These are phyloP conservation scores for Drosophila nigricruria DNA, from an alignment of 2,888 invertebrate genomes.

Conservation along the genomic window DNA sequence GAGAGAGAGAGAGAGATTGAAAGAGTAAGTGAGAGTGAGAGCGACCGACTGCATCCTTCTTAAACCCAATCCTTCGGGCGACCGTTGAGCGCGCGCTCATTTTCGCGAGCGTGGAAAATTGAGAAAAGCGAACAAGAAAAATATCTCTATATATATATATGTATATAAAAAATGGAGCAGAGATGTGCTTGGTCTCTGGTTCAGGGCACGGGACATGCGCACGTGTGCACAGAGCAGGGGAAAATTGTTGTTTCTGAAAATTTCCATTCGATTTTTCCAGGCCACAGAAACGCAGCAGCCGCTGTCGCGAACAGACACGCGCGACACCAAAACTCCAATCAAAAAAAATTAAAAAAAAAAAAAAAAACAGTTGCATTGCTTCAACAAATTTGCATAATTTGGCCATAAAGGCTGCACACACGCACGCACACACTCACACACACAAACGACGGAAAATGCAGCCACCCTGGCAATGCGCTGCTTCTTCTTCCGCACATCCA, in stretches of 20 bases:
- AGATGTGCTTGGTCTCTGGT: conserved; percentile 35
- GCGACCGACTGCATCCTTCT: conserved; percentile 16
- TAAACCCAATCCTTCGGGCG: conserved; percentile 31
- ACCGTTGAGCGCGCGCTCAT: conserved; percentile 62
- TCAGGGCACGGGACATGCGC: conserved; percentile 73
- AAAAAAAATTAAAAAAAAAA: not conserved
- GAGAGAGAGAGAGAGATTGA: not conserved
- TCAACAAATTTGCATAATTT: conserved; percentile 79
- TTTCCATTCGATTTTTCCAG: conserved; percentile 75
- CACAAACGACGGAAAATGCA: conserved; percentile 50
- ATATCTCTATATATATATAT: conserved; percentile 3
- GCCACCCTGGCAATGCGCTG: conserved; percentile 51
- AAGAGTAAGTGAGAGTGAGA: conserved; percentile 20
- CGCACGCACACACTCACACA: conserved; percentile 30
- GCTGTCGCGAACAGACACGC: conserved; percentile 66
- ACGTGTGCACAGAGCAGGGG: conserved; percentile 64
- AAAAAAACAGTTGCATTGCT: conserved; percentile 61
- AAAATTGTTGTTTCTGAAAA: conserved; percentile 48
- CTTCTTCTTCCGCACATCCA: conserved; percentile 18
- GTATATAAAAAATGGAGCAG: conserved; percentile 55
- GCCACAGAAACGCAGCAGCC: conserved; percentile 66
- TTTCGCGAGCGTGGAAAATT: conserved; percentile 79
- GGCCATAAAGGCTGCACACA: conserved; percentile 61
- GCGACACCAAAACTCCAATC: conserved; percentile 39
- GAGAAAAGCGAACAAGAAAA: conserved; percentile 44